A percentile compares a stretch with the other conserved stretches of the same genome.
phyloP scores from a whole-genome alignment of 2,888 invertebrate genomes.

The Nineta flava region DNA sequence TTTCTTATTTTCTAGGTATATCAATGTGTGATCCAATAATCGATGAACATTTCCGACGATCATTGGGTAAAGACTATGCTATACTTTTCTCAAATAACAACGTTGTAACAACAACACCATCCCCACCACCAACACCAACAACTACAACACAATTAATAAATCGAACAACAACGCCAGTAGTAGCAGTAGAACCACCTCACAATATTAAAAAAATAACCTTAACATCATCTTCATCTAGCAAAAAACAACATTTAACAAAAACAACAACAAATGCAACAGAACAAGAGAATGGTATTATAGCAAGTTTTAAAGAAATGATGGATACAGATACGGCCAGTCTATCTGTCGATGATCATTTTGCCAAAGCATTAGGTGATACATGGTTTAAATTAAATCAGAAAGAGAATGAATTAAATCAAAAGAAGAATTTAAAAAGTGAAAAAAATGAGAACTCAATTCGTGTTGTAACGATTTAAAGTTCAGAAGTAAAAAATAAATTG shows the following conservation, averaged over 20 bases:
- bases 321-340: slow-evolving; percentile 37
- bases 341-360: slow-evolving; percentile 82
- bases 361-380: slow-evolving; percentile 73
- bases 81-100: slow-evolving; percentile 46
- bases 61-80: slow-evolving; percentile 69
- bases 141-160: slow-evolving; percentile 7
- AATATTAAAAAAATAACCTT: no score
- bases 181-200: not conserved
- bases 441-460: slow-evolving; percentile 18
- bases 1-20: slow-evolving; percentile 37
- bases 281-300: slow-evolving; percentile 13
- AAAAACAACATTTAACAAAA: no score
- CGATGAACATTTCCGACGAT: slow-evolving; percentile 89
- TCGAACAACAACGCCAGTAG: slow-evolving; percentile 16
- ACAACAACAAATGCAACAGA: slow-evolving; percentile 13
- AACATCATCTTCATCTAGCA: no score
- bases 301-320: slow-evolving; percentile 34
- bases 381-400: slow-evolving; percentile 59
- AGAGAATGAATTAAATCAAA: slow-evolving; percentile 26
- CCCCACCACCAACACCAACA: no score
- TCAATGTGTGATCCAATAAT: slow-evolving; percentile 80
- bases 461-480: slow-evolving; percentile 21
- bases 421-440: slow-evolving; percentile 21
- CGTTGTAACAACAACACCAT: no score
- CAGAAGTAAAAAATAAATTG: no score